Evolutionary conservation across 2,888 invertebrate species (phyloP), one percentile per base, ranked within the genome.

Genomic region (Philonicus albiceps): DNA sequence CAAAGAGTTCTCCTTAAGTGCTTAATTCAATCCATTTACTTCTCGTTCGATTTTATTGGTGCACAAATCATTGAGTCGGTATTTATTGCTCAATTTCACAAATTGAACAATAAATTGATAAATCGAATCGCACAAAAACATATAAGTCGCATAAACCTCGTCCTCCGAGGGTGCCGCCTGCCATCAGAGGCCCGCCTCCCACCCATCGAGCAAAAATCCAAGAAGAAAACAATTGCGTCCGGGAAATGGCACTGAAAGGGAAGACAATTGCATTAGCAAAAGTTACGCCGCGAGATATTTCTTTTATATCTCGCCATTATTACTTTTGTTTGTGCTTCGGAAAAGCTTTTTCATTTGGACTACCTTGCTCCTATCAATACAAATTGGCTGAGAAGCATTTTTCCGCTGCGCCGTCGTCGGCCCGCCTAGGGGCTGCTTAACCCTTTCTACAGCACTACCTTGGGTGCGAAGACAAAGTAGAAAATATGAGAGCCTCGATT

Each of bases 181-280:
- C 11, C 64, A 6, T 7, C 13, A 22, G 22, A 40, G 22, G 34
- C 34, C 34, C 34, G 31, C 74, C 74, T 13, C 22, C n/a, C 40
- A 78, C 43, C 78, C 40, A 19, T 37, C 34, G 27, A 22, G 27
- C n/a, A 43, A 43, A 53, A 81, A 53, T 11, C 3, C 34, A 34
- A 83, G 80, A 87, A 81, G 30, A 81, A 87, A 74, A 80, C 80
- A 80, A 84, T 86, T 75, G n/a, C 19, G 40, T 30, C 30, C 55
- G 30, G 30, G 55, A 53, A 55, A 16, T 55, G 81, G 16, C 8
- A 27, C 49, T 49, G 75, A 85, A 72, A 64, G 72, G 55, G 86
- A 64, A 84, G 78, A 87, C 86, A 87, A 87, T 87, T 86, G 75
- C 87, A 87, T 87, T 87, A 86, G 87, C 84, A 87, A 74, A 81